These are phyloP conservation scores for Euleptes europaea DNA, from an alignment of 2,113 vertebrate genomes.

Conservation along the genomic window DNA sequence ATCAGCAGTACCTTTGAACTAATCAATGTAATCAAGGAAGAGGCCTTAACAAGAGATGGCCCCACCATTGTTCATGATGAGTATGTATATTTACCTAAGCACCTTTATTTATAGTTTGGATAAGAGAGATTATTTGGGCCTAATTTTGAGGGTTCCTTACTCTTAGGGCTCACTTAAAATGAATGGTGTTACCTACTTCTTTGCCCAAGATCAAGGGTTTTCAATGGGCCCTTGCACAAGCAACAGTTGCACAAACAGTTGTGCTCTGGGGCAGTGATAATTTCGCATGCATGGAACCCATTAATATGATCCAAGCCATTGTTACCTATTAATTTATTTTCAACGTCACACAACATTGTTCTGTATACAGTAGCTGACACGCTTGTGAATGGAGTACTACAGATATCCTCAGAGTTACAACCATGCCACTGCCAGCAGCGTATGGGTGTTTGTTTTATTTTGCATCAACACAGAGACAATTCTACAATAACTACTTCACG, in stretches of 20 bases:
- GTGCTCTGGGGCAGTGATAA: too few species aligned
- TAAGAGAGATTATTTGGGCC: neutral
- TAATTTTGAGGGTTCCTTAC: neutral
- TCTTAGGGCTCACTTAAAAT: neutral
- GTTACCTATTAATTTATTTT: neutral
- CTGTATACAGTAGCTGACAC: neutral
- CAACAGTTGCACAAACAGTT: too few species aligned
- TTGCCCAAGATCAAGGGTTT: too few species aligned
- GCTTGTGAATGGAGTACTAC: neutral
- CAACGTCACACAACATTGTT: neutral
- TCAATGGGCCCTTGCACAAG: too few species aligned
- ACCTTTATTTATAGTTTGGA: slow-evolving; percentile 3
- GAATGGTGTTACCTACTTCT: too few species aligned
- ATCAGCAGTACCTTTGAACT: slow-evolving; percentile 98
- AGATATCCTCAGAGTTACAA: neutral
- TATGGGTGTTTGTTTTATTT: neutral
- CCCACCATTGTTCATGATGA: slow-evolving; percentile 98
- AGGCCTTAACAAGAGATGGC: slow-evolving; percentile 95
- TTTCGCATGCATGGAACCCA: too few species aligned
- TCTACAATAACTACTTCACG: neutral
- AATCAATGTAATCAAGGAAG: slow-evolving; percentile 98
- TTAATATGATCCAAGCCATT: too few species aligned
- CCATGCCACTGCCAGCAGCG: neutral
- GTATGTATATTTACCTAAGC: slow-evolving; percentile 76
- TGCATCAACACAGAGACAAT: neutral